A percentile compares a stretch with the other conserved stretches of the same genome.
Conservation (phyloP, 2,113 vertebrate genomes). For the Pardalotus punctatus region DNA sequence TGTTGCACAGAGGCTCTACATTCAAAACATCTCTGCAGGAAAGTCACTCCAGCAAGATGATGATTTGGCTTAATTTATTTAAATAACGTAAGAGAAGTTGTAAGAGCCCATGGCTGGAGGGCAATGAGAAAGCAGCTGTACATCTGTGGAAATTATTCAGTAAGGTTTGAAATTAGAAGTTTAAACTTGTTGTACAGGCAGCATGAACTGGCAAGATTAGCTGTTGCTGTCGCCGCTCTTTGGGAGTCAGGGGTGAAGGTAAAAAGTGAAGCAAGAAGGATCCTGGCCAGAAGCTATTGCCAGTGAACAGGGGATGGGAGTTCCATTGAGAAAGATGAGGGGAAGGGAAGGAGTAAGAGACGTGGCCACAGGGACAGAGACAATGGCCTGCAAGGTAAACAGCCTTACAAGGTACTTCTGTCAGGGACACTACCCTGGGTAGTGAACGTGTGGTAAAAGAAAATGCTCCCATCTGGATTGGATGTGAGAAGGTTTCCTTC, state of each 20-base stretch:
- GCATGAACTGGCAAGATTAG: not conserved
- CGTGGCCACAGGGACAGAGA: not conserved
- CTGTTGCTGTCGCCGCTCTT: not conserved
- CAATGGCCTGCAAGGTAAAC: not conserved
- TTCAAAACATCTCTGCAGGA: not conserved
- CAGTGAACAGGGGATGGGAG: accelerated
- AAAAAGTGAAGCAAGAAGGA: not conserved
- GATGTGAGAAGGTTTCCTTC: not conserved
- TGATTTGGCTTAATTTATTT: constrained; percentile 12
- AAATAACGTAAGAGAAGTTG: not conserved
- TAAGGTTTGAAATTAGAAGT: constrained; percentile 20
- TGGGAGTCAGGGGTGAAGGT: not conserved
- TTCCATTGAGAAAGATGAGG: not conserved
- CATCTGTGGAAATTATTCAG: constrained; percentile 1
- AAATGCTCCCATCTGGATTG: accelerated
- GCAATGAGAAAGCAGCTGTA: not conserved
- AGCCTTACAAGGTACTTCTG: not conserved
- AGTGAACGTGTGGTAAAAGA: accelerated
- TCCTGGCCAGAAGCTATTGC: not conserved
- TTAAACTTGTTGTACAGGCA: not conserved
- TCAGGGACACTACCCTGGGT: not conserved
- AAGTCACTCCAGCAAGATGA: not conserved
- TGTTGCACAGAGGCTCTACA: not conserved
- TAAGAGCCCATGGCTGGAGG: not conserved
- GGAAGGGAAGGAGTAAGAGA: not conserved